phyloP scores from a whole-genome alignment of 1,140 invertebrate genomes.

The Limonius californicus region DNA sequence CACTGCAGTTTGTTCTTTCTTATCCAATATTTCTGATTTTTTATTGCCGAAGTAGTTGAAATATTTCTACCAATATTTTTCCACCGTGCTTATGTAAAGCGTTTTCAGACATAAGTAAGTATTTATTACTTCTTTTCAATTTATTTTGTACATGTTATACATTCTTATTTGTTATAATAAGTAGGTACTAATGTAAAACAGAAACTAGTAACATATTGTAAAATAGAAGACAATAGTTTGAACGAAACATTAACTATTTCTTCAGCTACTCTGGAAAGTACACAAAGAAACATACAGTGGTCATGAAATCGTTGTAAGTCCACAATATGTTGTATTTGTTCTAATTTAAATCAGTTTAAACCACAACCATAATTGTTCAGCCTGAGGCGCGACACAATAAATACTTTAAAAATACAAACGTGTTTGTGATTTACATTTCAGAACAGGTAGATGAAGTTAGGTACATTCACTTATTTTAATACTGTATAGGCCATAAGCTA shows the following conservation, averaged over 20 bases:
- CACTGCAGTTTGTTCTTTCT: too few relatives aligned
- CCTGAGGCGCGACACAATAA: constrained; percentile 1
- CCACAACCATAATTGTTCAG: constrained; percentile 1
- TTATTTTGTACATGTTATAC: constrained; percentile 15
- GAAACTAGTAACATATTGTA: background rate
- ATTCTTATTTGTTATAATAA: constrained; percentile 4
- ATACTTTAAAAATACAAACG: constrained; percentile 8
- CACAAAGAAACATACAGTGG: background rate
- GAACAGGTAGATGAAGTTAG: background rate
- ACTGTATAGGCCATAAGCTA: constrained; percentile 12
- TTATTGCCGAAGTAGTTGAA: too few relatives aligned
- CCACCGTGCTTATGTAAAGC: too few relatives aligned
- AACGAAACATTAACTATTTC: too few relatives aligned
- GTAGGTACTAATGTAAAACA: background rate
- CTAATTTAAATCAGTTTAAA: background rate
- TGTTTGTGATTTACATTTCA: background rate
- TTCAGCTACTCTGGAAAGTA: too few relatives aligned
- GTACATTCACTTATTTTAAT: constrained; percentile 10
- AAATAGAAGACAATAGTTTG: background rate
- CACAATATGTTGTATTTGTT: background rate
- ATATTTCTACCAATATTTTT: too few relatives aligned
- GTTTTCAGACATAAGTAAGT: background rate
- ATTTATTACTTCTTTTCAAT: background rate
- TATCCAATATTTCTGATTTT: too few relatives aligned
- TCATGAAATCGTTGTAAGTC: constrained; percentile 4